These are phyloP conservation scores for Phataginus tetradactyla DNA, from an alignment of 2,797 vertebrate species.

Conservation along the genomic window DNA sequence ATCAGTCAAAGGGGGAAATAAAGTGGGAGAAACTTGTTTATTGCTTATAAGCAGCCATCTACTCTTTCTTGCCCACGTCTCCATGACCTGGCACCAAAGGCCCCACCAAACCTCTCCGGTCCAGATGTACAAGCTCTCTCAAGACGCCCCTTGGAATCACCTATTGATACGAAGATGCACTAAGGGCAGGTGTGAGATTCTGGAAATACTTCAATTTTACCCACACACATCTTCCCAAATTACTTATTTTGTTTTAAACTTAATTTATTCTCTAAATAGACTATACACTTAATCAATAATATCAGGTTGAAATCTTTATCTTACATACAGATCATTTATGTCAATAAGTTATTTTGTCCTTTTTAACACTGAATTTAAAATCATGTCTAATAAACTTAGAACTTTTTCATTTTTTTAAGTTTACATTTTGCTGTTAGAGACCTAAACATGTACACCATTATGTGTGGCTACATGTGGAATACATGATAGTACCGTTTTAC, in stretches of 20 bases:
- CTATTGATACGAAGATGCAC: too few relatives aligned
- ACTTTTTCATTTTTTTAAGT: not conserved
- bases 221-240: not conserved
- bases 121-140: too few relatives aligned
- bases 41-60: too few relatives aligned
- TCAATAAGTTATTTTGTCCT: not conserved
- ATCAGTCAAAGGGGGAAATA: too few relatives aligned
- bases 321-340: not conserved
- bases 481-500: not conserved
- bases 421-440: not conserved
- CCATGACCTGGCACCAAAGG: too few relatives aligned
- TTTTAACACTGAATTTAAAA: not conserved
- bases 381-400: not conserved
- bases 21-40: too few relatives aligned
- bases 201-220: too few relatives aligned
- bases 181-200: too few relatives aligned
- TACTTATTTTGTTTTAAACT: not conserved
- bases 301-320: not conserved
- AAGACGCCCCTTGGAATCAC: too few relatives aligned
- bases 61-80: too few relatives aligned
- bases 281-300: not conserved
- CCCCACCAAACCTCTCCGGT: too few relatives aligned
- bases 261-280: not conserved
- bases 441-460: not conserved
- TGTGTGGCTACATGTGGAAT: not conserved